Base-by-base conservation (phyloP, 2,113 vertebrate species). In the Pithys albifrons region DNA sequence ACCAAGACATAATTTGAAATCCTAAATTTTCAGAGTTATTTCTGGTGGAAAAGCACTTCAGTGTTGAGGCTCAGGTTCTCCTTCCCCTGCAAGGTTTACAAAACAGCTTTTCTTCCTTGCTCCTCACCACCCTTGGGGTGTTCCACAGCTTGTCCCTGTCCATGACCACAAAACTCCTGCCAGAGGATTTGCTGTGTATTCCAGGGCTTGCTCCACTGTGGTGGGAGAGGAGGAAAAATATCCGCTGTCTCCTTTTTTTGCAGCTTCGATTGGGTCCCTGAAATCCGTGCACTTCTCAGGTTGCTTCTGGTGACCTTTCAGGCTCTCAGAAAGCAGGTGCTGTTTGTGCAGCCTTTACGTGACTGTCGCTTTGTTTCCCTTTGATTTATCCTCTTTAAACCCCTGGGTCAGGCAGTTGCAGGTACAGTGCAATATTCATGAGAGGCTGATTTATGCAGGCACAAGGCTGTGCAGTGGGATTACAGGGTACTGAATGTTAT, bases 381-480 rank as follows among this genome's bases (percentile, higher is more conserved):
- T 61, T 78, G 87, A 91, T 95, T 94, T 85, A 58, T 72, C 62
- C 57, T 54, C 72, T 73, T 37, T 23, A 25, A 91, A 18, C 59
- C 27, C 28, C 31, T 3, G 12, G 93, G 87, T 75, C 91, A 76
- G 79, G 82, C 72, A 57, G 87, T 79, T 49, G 87, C 84, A 95
- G 93, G 88, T 90, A 92, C 72, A 85, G 92, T 74, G 80, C 88
- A 91, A 91, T 95, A 96, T 93, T 91, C 72, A 96, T 90, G 93
- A 74, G 86, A 93, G 71, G 86, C 82, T 93, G 94, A 94, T 92
- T 95, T 96, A 95, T 94, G 82, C 77, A 85, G 92, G 91, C 94
- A 45, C 88, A 70, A 73, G 89, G 89, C 75, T 69, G 88, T 66
- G 92, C 73, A 31, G 64, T 2, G 10, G 85, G 72, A 89, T 96